phyloP scores from a whole-genome alignment of 2,797 vertebrate genomes.

The Acestrorhynchus altus region DNA sequence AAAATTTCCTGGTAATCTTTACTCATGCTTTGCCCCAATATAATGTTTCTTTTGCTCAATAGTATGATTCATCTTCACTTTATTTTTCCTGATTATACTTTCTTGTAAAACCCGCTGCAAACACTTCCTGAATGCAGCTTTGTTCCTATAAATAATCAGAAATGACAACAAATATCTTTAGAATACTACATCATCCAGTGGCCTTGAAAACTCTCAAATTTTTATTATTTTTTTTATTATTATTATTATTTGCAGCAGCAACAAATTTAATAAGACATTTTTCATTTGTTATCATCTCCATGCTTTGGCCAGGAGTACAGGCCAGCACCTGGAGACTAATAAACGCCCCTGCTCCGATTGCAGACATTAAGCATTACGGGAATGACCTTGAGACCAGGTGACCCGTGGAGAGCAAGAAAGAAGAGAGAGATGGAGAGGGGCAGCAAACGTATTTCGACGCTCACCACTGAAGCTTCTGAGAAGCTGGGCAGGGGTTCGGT shows the following conservation, averaged over 20 bases:
- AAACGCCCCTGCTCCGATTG: constrained; percentile 39
- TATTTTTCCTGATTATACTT: too few species aligned
- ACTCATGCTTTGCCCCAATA: not conserved
- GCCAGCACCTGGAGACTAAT: constrained; percentile 51
- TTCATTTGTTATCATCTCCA: constrained; percentile 50
- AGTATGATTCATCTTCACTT: too few species aligned
- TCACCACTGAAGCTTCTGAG: constrained; percentile 51
- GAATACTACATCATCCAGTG: not conserved
- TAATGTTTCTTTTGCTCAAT: not conserved
- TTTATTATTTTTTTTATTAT: not conserved
- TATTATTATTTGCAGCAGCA: constrained; percentile 3
- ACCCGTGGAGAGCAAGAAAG: constrained; percentile 33
- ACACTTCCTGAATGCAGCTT: too few species aligned
- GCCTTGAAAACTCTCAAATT: not conserved
- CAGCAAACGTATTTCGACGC: constrained; percentile 43
- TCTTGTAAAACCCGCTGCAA: too few species aligned
- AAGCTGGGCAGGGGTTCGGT: constrained; percentile 68
- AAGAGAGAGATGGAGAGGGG: not conserved
- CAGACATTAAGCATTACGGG: constrained; percentile 54
- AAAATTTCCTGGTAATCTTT: not conserved
- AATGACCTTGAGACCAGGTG: constrained; percentile 48
- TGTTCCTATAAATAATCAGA: not conserved
- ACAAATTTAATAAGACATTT: constrained; percentile 21
- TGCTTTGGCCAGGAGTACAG: constrained; percentile 1
- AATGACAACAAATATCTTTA: not conserved